Evolutionary conservation across 2,113 vertebrate species (phyloP), one percentile per base, ranked within the genome.

Genomic region (Carettochelys insculpta): DNA sequence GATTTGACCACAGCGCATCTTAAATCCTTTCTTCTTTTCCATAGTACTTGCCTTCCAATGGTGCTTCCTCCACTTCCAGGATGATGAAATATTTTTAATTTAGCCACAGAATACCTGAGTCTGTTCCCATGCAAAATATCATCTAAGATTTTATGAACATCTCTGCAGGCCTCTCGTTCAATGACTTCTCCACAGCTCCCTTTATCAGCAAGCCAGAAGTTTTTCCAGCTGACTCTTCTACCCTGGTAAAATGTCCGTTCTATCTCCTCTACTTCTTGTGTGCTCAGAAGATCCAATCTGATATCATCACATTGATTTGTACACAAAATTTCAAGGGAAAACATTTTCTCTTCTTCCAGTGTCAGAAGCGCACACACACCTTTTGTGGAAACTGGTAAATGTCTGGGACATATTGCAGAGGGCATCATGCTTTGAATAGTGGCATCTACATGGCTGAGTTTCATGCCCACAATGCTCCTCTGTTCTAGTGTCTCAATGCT

Each of bases 61-160:
- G 98, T 98, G 92, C 98, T 99, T 80, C 98, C 98, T 50, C 98
- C 98, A 12, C 98, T 98, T 73, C 98, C 98, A 43, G 98, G 98
- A 51, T 98, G 98, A 95, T 99, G 98, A 93, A 97, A 98, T 95
- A 99, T 97, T 90, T 98, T 98, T n/a, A 99, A 94, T 54, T 92
- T 96, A 25, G 91, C 93, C 47, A 98, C 97, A 1, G 97, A 94
- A 52, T 88, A 86, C 27, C 97, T 96, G 43, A 95, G 86, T 4
- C 27, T 2, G 2, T 84, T 96, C 29, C 54, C 73, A 83, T 31
- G 95, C 51, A 98, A 80, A 34, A 93, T 83, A 1, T 97, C 91
- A 0, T 88, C 85, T 50, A 99, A n/a, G 90, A 98, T 93, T 29
- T 78, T 89, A 25, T 53, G 96, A 4, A 97, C 96, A 0, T 98